Percentiles rank a stretch among this genome's conserved stretches.
phyloP scores from a whole-genome alignment of 2,797 vertebrate genomes.

The Pteropus rufus region DNA sequence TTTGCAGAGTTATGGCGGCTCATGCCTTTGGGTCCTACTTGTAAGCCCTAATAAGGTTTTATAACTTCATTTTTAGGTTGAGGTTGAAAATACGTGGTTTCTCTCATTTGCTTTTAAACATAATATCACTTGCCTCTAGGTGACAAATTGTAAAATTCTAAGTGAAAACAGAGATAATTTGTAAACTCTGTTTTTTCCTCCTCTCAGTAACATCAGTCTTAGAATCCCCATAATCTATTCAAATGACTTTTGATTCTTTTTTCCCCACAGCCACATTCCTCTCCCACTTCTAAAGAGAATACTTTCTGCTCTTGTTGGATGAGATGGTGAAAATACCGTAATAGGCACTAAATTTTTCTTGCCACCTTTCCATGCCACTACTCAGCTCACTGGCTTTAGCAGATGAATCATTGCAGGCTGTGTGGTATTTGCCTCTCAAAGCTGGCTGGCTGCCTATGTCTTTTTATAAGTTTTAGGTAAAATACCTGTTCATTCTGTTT shows the following conservation, averaged over 20 bases:
- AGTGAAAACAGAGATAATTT: not conserved
- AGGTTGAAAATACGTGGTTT: not conserved
- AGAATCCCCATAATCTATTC: not conserved
- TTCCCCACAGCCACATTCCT: not conserved
- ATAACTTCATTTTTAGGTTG: not conserved
- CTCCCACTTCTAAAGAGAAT: not conserved
- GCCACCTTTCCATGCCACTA: not conserved
- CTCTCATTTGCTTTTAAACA: not conserved
- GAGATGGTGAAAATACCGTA: not conserved
- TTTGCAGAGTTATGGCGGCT: not conserved
- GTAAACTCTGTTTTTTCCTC: not conserved
- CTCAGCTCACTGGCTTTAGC: not conserved
- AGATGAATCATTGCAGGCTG: not conserved
- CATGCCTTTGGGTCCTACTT: not conserved
- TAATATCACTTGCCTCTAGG: not conserved
- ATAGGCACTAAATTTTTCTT: not conserved
- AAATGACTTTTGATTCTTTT: not conserved
- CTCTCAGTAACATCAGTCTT: not conserved
- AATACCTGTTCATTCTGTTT: conserved; percentile 99
- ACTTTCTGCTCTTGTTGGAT: not conserved
- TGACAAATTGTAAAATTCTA: not conserved
- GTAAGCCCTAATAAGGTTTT: not conserved
- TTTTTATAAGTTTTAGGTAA: conserved; percentile 51
- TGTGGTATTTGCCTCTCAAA: rapidly evolving
- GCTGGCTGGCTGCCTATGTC: not conserved